Percentiles rank a stretch among this genome's conserved stretches.
Conservation (phyloP, 2,888 invertebrate genomes). For the Nysson spinosus region DNA sequence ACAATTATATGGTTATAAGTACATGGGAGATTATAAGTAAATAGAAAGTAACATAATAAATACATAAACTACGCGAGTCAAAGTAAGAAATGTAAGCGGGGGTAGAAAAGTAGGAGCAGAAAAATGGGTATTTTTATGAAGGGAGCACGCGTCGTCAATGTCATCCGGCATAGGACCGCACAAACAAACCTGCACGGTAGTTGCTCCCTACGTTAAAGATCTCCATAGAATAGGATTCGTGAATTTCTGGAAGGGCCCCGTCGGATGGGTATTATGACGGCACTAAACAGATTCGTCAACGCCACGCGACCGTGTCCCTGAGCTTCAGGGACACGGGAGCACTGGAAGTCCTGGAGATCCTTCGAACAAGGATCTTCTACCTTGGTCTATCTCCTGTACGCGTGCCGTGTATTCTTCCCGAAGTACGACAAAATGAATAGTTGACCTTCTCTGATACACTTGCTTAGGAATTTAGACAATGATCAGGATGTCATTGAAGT, state of each 20-base stretch:
- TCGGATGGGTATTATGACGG: conserved; percentile 41
- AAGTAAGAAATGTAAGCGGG: no score
- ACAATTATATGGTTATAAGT: no score
- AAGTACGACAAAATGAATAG: conserved; percentile 6
- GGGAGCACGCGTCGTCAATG: conserved; percentile 1
- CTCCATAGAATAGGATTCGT: conserved; percentile 26
- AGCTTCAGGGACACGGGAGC: conserved; percentile 31
- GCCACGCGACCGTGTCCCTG: conserved; percentile 41
- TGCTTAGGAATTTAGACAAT: conserved; percentile 4
- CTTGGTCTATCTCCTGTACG: conserved; percentile 53
- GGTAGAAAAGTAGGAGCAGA: neutral
- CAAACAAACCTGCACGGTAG: conserved; percentile 37
- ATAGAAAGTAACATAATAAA: no score
- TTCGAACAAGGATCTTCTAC: conserved; percentile 19
- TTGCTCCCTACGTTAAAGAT: conserved; percentile 20
- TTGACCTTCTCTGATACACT: conserved; percentile 21
- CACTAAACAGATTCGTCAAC: conserved; percentile 66
- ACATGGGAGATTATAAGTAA: no score
- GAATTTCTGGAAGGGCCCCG: conserved; percentile 38
- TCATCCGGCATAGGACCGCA: conserved; percentile 5
- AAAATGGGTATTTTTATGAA: neutral
- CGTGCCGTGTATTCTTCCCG: conserved; percentile 61
- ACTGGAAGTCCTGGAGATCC: conserved; percentile 9
- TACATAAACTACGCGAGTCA: no score
- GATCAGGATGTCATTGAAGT: neutral